These are phyloP conservation scores for Rhagonycha lutea DNA, from an alignment of 2,888 invertebrate species.

Conservation along the genomic window DNA sequence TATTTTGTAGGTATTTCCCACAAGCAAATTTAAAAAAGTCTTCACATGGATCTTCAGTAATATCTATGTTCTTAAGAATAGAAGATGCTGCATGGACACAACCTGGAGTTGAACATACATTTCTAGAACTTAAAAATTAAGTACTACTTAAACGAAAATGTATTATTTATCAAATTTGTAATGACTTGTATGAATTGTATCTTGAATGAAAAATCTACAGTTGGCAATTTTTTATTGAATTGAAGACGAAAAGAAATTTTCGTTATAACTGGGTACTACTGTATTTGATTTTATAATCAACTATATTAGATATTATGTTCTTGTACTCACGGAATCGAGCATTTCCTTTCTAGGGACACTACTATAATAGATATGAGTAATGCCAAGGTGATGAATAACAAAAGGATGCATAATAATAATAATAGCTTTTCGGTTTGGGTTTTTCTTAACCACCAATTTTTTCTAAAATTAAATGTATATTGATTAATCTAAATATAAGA, in stretches of 20 bases:
- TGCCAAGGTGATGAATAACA: constrained; percentile 57
- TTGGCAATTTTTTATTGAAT: neutral
- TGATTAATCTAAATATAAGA: no score
- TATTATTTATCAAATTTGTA: neutral
- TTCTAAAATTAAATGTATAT: neutral
- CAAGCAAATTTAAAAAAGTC: constrained; percentile 83
- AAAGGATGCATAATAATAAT: constrained; percentile 59
- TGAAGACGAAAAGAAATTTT: constrained; percentile 34
- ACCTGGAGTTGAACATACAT: constrained; percentile 69
- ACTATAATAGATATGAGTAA: constrained; percentile 65
- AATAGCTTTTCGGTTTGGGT: constrained; percentile 73
- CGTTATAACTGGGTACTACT: constrained; percentile 32
- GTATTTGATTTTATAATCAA: constrained; percentile 30
- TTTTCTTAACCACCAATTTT: constrained; percentile 76
- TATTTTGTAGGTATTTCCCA: constrained; percentile 67
- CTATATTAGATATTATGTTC: constrained; percentile 48
- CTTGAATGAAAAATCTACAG: no score
- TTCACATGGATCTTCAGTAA: constrained; percentile 73
- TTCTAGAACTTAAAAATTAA: constrained; percentile 37
- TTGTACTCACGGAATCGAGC: neutral
- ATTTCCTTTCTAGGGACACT: neutral
- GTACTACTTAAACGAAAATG: neutral
- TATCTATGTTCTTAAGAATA: constrained; percentile 62
- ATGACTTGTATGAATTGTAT: no score
- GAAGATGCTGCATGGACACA: constrained; percentile 82